Percentiles rank a stretch among this genome's conserved stretches.
Conservation (phyloP, 2,888 invertebrate genomes). For the Drosophila aldrichi region DNA sequence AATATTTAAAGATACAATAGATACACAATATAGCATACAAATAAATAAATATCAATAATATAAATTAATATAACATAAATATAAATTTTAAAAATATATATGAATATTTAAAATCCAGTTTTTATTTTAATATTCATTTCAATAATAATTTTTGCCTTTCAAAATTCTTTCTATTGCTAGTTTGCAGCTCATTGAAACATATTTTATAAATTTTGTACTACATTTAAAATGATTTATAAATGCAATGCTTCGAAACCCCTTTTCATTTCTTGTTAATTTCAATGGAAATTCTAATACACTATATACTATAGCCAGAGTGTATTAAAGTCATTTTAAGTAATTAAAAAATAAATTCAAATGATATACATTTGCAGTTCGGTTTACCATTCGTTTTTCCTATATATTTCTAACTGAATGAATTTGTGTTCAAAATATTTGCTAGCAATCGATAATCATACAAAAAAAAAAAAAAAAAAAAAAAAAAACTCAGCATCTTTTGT, state of each 20-base stretch:
- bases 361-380: not conserved
- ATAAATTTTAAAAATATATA: no score
- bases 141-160: not conserved
- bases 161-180: not conserved
- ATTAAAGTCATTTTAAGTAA: constrained; percentile 1
- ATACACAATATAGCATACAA: no score
- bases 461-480: not conserved
- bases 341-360: not conserved
- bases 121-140: not conserved
- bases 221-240: not conserved
- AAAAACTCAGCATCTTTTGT: constrained; percentile 7
- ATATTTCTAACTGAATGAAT: not conserved
- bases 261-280: not conserved
- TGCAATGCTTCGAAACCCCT: not conserved
- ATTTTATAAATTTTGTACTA: no score
- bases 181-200: not conserved
- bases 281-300: not conserved
- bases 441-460: constrained; percentile 3
- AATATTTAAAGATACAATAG: no score
- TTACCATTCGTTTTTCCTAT: not conserved
- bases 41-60: not conserved
- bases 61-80: not conserved
- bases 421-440: not conserved
- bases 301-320: not conserved
- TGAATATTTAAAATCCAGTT: no score